Conservation (phyloP, 2,113 vertebrate genomes). For the Helogale parvula region DNA sequence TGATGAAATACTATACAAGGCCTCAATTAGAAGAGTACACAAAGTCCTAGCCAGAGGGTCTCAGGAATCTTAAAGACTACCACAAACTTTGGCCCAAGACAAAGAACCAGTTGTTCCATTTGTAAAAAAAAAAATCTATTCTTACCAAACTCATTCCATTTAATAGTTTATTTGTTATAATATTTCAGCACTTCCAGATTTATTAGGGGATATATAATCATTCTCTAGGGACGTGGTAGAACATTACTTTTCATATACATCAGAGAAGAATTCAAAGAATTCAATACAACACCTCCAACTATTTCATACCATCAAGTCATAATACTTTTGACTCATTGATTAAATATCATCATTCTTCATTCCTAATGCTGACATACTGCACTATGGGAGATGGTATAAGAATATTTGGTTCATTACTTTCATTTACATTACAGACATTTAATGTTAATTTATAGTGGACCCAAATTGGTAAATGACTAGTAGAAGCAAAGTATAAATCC, state of each 20-base stretch:
- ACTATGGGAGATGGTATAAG: neutral
- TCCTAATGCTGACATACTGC: neutral
- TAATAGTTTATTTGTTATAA: conserved; percentile 15
- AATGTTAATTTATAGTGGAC: neutral
- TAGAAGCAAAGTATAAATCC: neutral
- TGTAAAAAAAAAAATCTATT: neutral
- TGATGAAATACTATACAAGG: conserved; percentile 70
- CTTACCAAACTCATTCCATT: neutral
- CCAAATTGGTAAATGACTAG: neutral
- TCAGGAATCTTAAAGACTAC: conserved; percentile 32
- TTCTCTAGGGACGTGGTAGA: neutral
- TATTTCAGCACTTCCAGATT: conserved; percentile 28
- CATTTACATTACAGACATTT: neutral
- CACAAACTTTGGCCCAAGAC: neutral
- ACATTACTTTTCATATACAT: conserved; percentile 14
- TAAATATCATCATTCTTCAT: neutral
- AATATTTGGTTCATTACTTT: neutral
- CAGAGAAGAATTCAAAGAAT: conserved; percentile 39
- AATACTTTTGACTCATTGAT: neutral
- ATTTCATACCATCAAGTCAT: conserved; percentile 5
- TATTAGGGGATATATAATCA: neutral
- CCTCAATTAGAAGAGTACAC: conserved; percentile 62
- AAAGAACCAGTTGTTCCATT: neutral
- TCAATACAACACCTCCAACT: neutral
- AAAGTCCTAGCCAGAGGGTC: conserved; percentile 57